Percentiles rank a stretch among this genome's conserved stretches.
These are phyloP conservation scores for Ophiodon elongatus DNA, from an alignment of 2,113 vertebrate genomes.

Conservation along the genomic window DNA sequence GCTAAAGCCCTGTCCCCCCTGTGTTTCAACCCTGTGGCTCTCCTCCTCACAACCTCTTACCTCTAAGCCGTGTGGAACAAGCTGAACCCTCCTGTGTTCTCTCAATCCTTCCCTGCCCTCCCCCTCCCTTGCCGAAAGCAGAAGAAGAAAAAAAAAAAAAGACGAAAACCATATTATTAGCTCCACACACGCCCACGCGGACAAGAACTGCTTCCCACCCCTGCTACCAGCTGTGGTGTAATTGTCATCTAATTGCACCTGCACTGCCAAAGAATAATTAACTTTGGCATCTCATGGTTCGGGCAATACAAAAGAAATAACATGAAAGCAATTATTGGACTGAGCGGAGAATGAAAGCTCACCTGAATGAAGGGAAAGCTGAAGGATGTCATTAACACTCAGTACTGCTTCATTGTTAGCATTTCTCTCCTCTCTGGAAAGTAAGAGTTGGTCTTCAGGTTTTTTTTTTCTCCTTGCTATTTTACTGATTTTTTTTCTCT, in stretches of 20 bases:
- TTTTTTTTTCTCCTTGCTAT: slow-evolving; percentile 1
- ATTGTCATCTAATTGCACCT: slow-evolving; percentile 86
- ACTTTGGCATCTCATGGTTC: slow-evolving; percentile 78
- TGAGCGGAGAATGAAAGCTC: slow-evolving; percentile 58
- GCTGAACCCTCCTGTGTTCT: slow-evolving; percentile 63
- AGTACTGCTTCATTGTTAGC: slow-evolving; percentile 14
- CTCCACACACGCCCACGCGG: slow-evolving; percentile 63
- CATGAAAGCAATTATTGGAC: slow-evolving; percentile 77
- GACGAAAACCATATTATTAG: slow-evolving; percentile 76
- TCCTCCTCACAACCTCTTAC: slow-evolving; percentile 69
- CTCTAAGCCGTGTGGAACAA: slow-evolving; percentile 76
- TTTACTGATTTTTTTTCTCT: slow-evolving; percentile 17
- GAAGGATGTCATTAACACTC: slow-evolving; percentile 74
- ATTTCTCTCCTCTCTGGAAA: slow-evolving; percentile 42
- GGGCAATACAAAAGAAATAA: slow-evolving; percentile 77
- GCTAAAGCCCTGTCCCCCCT: slow-evolving; percentile 60
- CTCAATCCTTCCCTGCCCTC: slow-evolving; percentile 43
- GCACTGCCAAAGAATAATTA: slow-evolving; percentile 82
- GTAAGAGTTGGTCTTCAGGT: slow-evolving; percentile 39
- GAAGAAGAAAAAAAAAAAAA: slow-evolving; percentile 21
- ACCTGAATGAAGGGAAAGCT: slow-evolving; percentile 72
- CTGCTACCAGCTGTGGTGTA: slow-evolving; percentile 83
- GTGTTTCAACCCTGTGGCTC: slow-evolving; percentile 45
- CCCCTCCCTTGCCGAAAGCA: slow-evolving; percentile 21
- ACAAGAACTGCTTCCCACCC: slow-evolving; percentile 70